These are phyloP conservation scores for Alcedo quadribrachys DNA, from an alignment of 2,797 vertebrate genomes.

Conservation along the genomic window DNA sequence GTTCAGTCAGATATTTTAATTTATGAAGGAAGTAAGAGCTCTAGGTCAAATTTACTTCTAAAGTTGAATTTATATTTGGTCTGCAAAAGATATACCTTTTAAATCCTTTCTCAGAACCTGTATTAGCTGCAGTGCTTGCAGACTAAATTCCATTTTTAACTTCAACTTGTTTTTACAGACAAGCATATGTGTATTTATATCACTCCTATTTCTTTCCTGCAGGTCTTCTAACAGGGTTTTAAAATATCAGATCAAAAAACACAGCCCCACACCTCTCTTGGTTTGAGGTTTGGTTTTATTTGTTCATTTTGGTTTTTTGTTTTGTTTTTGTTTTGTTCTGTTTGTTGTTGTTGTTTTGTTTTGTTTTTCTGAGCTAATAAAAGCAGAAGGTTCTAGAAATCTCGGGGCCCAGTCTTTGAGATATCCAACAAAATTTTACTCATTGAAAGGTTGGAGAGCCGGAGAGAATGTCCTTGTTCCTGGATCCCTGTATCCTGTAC, in stretches of 20 bases:
- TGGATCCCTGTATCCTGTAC: background rate
- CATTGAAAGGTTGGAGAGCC: background rate
- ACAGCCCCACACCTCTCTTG: background rate
- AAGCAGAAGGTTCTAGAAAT: background rate
- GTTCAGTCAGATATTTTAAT: slow-evolving; percentile 47
- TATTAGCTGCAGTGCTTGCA: slow-evolving; percentile 19
- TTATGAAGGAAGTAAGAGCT: background rate
- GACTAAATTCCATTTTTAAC: background rate
- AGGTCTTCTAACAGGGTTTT: background rate
- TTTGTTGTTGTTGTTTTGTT: no score
- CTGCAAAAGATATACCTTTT: background rate
- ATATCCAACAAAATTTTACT: background rate
- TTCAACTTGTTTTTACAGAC: background rate
- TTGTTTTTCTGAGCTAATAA: background rate
- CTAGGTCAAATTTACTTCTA: slow-evolving; percentile 20
- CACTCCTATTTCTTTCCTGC: background rate
- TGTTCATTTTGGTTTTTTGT: no score
- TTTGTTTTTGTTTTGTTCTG: no score
- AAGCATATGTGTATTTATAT: background rate
- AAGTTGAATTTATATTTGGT: slow-evolving; percentile 11
- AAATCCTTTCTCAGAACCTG: background rate
- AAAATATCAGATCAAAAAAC: background rate
- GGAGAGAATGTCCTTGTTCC: background rate
- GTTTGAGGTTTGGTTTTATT: background rate
- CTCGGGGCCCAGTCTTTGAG: background rate